phyloP scores from a whole-genome alignment of 2,888 invertebrate species.

The Latheticus oryzae region DNA sequence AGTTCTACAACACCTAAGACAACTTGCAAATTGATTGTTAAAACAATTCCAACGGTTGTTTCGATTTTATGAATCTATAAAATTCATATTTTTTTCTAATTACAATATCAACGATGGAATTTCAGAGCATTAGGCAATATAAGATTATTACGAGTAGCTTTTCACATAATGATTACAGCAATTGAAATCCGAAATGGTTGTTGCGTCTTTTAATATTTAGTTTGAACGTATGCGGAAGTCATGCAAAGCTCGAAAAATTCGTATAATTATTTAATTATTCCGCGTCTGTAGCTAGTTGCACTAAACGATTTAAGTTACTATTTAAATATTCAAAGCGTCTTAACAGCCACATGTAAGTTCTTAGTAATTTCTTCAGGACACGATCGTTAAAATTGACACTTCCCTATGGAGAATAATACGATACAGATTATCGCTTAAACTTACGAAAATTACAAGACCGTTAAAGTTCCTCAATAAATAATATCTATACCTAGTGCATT shows the following conservation, averaged over 20 bases:
- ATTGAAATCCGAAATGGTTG: slow-evolving; percentile 14
- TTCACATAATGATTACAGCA: slow-evolving; percentile 8
- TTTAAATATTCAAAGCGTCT: slow-evolving; percentile 30
- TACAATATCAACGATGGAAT: no score
- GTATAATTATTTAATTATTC: slow-evolving; percentile 39
- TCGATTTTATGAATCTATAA: no score
- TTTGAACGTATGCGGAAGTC: slow-evolving; percentile 38
- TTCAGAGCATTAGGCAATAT: no score
- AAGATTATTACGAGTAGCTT: no score
- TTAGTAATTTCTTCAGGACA: slow-evolving; percentile 33
- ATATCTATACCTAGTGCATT: slow-evolving; percentile 5
- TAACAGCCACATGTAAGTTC: slow-evolving; percentile 14
- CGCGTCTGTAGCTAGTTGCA: slow-evolving; percentile 37
- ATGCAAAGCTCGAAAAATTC: slow-evolving; percentile 31
- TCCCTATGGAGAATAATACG: slow-evolving; percentile 33
- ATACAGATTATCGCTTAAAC: slow-evolving; percentile 6
- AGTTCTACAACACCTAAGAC: no score
- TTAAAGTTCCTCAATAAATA: slow-evolving; percentile 21
- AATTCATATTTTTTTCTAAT: no score
- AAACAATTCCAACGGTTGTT: no score
- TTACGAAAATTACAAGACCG: slow-evolving; percentile 22
- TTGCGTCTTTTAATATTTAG: slow-evolving; percentile 15
- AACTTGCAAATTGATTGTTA: no score
- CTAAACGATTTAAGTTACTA: slow-evolving; percentile 22
- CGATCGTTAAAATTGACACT: slow-evolving; percentile 39